Evolutionary conservation across 2,797 vertebrate species (phyloP).

Genomic region (Tragopan temminckii): DNA sequence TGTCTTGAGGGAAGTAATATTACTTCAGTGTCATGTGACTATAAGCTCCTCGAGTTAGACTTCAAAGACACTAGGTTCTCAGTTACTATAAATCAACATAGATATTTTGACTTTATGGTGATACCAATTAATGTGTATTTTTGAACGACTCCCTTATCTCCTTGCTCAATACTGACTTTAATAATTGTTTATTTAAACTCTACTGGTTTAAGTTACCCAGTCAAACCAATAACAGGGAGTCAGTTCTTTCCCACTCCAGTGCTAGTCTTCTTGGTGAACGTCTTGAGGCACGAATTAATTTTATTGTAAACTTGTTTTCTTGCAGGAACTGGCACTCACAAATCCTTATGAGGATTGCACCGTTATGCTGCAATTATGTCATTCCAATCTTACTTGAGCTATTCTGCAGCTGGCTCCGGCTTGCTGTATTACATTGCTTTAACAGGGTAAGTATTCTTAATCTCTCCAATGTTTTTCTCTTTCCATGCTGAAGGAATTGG

Average conservation of each 20-base stretch:
- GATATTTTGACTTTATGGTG: not conserved
- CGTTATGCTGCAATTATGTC: not conserved
- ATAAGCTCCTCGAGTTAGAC: not conserved
- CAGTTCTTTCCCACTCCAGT: not conserved
- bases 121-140: not conserved
- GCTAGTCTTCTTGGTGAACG: not conserved
- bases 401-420: slow-evolving; percentile 2
- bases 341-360: not conserved
- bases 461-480: not conserved
- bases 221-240: not conserved
- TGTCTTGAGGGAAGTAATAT: not conserved
- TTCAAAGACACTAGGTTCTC: not conserved
- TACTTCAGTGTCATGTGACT: not conserved
- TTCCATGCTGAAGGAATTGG: slow-evolving; percentile 17
- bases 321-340: not conserved
- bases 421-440: slow-evolving; percentile 22
- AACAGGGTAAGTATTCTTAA: slow-evolving; percentile 26
- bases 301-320: not conserved
- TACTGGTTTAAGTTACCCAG: not conserved
- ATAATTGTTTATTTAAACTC: not conserved
- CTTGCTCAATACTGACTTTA: not conserved
- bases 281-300: slow-evolving; percentile 18
- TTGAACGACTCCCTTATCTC: not conserved
- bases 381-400: not conserved
- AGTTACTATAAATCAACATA: not conserved